phyloP scores from a whole-genome alignment of 2,888 invertebrate genomes.

The Troides oblongomaculatus region DNA sequence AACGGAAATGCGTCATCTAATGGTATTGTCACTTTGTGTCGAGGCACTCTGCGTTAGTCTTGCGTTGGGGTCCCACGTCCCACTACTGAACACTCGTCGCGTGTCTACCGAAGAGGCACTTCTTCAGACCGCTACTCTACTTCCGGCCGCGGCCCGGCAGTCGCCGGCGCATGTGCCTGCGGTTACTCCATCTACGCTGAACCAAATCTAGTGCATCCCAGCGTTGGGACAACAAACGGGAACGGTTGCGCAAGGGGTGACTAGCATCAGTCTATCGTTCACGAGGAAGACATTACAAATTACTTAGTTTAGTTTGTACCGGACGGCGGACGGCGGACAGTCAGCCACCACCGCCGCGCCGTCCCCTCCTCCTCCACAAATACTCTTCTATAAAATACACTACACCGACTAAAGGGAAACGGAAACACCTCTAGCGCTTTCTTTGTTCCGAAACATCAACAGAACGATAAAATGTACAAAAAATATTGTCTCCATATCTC shows the following conservation, averaged over 20 bases:
- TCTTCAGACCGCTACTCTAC: slow-evolving; percentile 54
- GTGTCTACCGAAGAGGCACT: slow-evolving; percentile 66
- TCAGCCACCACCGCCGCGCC: slow-evolving; percentile 36
- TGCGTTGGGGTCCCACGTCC: slow-evolving; percentile 56
- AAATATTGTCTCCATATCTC: slow-evolving; percentile 64
- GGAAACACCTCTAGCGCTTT: slow-evolving; percentile 42
- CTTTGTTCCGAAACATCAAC: slow-evolving; percentile 49
- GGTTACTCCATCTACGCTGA: slow-evolving; percentile 38
- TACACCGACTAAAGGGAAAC: slow-evolving; percentile 43
- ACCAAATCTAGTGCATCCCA: slow-evolving; percentile 76
- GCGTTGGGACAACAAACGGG: slow-evolving; percentile 52
- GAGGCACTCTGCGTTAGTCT: slow-evolving; percentile 70
- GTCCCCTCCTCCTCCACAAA: slow-evolving; percentile 48
- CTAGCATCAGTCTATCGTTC: slow-evolving; percentile 69
- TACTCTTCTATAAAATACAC: slow-evolving; percentile 55
- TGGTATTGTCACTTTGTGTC: slow-evolving; percentile 65
- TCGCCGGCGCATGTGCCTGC: slow-evolving; percentile 24
- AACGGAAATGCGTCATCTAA: slow-evolving; percentile 46
- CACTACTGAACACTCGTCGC: slow-evolving; percentile 64
- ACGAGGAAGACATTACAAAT: slow-evolving; percentile 72
- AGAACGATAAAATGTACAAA: slow-evolving; percentile 70
- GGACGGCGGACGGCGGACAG: slow-evolving; percentile 49
- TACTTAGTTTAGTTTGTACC: slow-evolving; percentile 72
- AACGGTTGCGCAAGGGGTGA: slow-evolving; percentile 48
- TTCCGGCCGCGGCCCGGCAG: slow-evolving; percentile 1